Base-by-base conservation (phyloP, 2,797 vertebrate genomes). In the Ctenopoma multispine region DNA sequence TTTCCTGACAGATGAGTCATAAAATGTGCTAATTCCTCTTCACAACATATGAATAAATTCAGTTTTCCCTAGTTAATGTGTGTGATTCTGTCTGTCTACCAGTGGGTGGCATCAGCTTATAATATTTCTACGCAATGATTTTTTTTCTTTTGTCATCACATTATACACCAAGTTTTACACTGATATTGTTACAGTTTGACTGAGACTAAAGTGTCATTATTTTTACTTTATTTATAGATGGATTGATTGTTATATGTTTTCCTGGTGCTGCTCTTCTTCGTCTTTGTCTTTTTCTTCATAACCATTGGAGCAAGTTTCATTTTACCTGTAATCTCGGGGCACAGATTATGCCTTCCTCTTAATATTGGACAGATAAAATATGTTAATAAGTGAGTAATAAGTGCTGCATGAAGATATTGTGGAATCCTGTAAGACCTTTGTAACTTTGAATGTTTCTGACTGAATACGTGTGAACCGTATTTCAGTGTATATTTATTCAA, bases 61-160 rank as follows among this genome's bases (percentile, higher is more conserved):
- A 48, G 57, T 63, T 68, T 56, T 76, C 44, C 36, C 34, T 44
- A 50, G 70, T 74, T 58, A 62, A 17, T 41, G 4, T 73, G 46
- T 89, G 88, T 83, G 66, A 21, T 90, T 72, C 74, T 79, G 68
- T 55, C 87, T 92, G 92, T 93, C 92, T 94, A 44, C 92, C 92
- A 84, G 83, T 66, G 80, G 90, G 87, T 77, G 92, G 92, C 82
- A 55, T 82, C 41, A 53, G 59, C 68, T 71, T 80, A 29, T 68
- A 65, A 71, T 62, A 58, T 56, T 58, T 73, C 24, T 72, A 36
- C 24, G 29, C 75, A 76, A 57, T 74, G 5, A 53, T 31, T 76
- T 31, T 31, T 34, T 56, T 58, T 78, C 31, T 48, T 66, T 83
- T 34, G 23, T 57, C 21, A 56, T 14, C 6, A 34, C 64, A 73